phyloP scores from a whole-genome alignment of 2,888 invertebrate species.

The Cenopis cana region DNA sequence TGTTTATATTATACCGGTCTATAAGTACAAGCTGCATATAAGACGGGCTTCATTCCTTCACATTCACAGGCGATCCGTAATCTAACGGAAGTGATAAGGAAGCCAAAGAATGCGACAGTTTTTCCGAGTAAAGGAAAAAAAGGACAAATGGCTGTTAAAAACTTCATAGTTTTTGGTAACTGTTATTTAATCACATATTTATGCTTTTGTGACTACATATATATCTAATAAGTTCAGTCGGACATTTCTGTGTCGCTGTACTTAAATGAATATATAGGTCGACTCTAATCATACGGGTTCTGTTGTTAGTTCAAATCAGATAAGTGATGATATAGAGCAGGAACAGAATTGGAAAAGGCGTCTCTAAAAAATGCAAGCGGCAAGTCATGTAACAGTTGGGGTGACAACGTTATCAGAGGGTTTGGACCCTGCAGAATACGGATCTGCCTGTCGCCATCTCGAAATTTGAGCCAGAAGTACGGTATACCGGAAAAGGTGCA shows the following conservation, averaged over 20 bases:
- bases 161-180: neutral
- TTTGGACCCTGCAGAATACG: too few relatives aligned
- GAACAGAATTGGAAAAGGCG: too few relatives aligned
- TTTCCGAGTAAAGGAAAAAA: constrained; percentile 23
- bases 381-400: too few relatives aligned
- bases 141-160: constrained; percentile 21
- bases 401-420: too few relatives aligned
- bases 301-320: constrained; percentile 17
- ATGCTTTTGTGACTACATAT: neutral
- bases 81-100: constrained; percentile 65
- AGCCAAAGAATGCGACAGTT: constrained; percentile 49
- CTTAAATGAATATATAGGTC: constrained; percentile 20
- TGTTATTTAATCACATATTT: neutral
- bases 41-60: constrained; percentile 33
- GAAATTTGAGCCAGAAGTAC: too few relatives aligned
- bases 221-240: neutral
- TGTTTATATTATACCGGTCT: constrained; percentile 54
- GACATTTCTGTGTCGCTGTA: neutral
- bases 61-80: constrained; percentile 55
- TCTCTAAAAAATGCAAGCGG: too few relatives aligned
- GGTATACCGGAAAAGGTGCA: too few relatives aligned
- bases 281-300: constrained; percentile 20
- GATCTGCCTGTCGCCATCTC: too few relatives aligned
- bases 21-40: constrained; percentile 46
- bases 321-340: too few relatives aligned